Base-by-base conservation (phyloP, 1,140 invertebrate species). In the Drosophila suzukii region DNA sequence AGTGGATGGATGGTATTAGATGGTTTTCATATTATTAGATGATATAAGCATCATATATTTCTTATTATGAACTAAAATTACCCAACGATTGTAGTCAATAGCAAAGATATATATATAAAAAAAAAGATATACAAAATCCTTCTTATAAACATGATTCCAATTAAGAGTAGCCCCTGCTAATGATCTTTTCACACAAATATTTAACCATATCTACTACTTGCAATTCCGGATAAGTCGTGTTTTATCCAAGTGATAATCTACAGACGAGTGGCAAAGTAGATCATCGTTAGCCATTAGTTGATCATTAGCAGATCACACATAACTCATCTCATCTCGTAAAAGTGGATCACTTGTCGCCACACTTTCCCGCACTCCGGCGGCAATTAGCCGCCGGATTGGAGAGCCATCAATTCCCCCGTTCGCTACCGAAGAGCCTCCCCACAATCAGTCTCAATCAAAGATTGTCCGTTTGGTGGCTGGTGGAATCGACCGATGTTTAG, bases 261-360 rank as follows among this genome's bases (percentile, higher is more conserved):
- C 66, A 54, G 65, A 49, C 66, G 65, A 71, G 17, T 34, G 43
- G 41, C 51, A 44, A 66, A 68, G 46, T 53, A 51, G 65, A 51
- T 39, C 67, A 70, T 49, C 67, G 43, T 41, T 47, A 47, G 46
- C 67, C 67, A 71, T 71, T 70, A 71, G 67, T 57, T 57, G 67
- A 41, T 71, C 51, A 71, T 71, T 71, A 71, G 67, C 65, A 71
- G 67, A 70, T 71, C 67, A 68, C 65, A 66, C 67, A 70, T 68
- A 47, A 54, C 43, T 41, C 65, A 56, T 30, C 34, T 27, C 15
- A 56, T 30, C 34, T 39, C 15, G 30, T 41, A 36, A 71, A 71
- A 71, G 65, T 71, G 65, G 67, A 71, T 71, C 67, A 71, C 27
- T 70, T 57, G 67, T 71, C 67, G 63, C 54, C 67, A 71, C 67